These are phyloP conservation scores for Equus przewalskii DNA, from an alignment of 2,113 vertebrate genomes.

Conservation along the genomic window DNA sequence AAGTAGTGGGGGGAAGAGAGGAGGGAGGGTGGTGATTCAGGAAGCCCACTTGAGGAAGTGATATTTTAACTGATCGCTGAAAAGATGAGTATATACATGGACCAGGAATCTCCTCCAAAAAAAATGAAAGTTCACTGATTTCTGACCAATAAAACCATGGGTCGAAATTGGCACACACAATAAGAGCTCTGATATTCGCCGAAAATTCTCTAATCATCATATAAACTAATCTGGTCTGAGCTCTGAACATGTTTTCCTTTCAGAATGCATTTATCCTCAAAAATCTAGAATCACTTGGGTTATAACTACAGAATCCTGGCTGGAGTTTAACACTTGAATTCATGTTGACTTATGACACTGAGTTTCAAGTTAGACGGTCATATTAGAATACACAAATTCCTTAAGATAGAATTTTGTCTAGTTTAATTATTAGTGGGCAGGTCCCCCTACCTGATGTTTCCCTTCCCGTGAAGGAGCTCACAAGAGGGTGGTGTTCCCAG, in stretches of 20 bases:
- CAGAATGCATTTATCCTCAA: slow-evolving; percentile 41
- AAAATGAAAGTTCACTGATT: neutral
- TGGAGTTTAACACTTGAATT: neutral
- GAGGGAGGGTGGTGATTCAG: neutral
- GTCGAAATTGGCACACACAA: neutral
- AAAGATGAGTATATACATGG: neutral
- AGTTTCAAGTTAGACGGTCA: neutral
- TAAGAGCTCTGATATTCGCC: neutral
- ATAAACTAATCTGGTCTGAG: slow-evolving; percentile 1
- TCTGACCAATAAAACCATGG: neutral
- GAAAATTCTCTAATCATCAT: slow-evolving; percentile 7
- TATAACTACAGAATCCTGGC: neutral
- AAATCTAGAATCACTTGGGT: neutral
- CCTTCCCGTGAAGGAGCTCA: neutral
- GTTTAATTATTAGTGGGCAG: neutral
- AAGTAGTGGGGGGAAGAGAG: neutral
- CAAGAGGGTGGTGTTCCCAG: neutral
- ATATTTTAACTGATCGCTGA: neutral
- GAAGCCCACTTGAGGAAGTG: neutral
- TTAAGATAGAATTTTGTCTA: neutral
- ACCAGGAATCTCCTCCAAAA: neutral
- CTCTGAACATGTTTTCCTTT: slow-evolving; percentile 14
- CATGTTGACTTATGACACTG: neutral
- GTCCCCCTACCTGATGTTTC: neutral
- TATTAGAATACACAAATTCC: neutral